phyloP scores from a whole-genome alignment of 2,888 invertebrate genomes.

The Mythimna vitellina region DNA sequence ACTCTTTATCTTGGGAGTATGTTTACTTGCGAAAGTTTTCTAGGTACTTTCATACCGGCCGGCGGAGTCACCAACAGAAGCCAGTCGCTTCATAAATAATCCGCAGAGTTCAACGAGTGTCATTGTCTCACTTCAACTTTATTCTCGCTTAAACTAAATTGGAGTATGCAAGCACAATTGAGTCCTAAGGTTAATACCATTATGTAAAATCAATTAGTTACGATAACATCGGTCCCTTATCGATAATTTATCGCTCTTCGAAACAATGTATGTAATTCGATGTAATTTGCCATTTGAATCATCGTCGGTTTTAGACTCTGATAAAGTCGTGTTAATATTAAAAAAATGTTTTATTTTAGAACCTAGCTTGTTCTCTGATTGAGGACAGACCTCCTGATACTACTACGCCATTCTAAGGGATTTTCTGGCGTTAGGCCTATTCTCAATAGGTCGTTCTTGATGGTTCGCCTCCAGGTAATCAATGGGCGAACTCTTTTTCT shows the following conservation, averaged over 20 bases:
- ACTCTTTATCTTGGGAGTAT: too few species aligned
- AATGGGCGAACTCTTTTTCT: too few species aligned
- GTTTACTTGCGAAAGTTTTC: too few species aligned
- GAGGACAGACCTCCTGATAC: too few species aligned
- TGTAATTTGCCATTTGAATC: conserved; percentile 33
- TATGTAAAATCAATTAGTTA: conserved; percentile 37
- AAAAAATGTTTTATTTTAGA: not conserved
- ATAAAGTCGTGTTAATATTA: not conserved
- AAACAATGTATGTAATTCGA: conserved; percentile 20
- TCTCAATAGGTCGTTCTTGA: too few species aligned
- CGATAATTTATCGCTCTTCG: conserved; percentile 39
- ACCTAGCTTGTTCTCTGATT: too few species aligned
- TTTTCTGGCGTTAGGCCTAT: too few species aligned
- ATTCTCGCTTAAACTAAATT: not conserved
- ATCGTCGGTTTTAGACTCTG: conserved; percentile 18
- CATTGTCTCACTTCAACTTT: not conserved
- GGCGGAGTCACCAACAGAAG: too few species aligned
- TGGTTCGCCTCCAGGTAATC: too few species aligned
- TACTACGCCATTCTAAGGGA: too few species aligned
- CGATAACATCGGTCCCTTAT: conserved; percentile 35
- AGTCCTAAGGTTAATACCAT: conserved; percentile 14
- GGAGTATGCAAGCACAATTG: not conserved
- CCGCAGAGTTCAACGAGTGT: conserved; percentile 10
- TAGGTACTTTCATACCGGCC: too few species aligned
- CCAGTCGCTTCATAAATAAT: not conserved